phyloP scores from a whole-genome alignment of 2,797 vertebrate species.

The Galaxias olidus region DNA sequence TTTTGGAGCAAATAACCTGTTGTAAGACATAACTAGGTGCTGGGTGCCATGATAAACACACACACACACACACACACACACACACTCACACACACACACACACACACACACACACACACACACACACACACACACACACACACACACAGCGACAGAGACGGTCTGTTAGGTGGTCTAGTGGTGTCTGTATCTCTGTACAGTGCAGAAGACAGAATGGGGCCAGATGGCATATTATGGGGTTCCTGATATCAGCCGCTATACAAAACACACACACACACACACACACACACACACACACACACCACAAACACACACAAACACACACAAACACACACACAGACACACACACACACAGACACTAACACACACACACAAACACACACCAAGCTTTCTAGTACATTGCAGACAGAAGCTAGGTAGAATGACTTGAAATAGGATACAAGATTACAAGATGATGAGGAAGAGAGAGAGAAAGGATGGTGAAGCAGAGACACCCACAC shows the following conservation, averaged over 20 bases:
- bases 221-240: constrained; percentile 60
- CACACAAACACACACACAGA: no score
- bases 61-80: constrained; percentile 5
- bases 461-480: no score
- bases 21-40: background rate
- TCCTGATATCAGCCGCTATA: constrained; percentile 41
- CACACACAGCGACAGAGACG: constrained; percentile 2
- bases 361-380: no score
- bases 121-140: constrained; percentile 12
- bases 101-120: constrained; percentile 17
- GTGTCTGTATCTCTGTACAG: constrained; percentile 27
- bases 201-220: constrained; percentile 67
- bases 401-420: no score
- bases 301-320: no score
- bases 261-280: constrained; percentile 8
- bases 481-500: background rate
- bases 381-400: no score
- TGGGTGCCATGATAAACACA: background rate
- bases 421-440: no score
- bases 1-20: no score
- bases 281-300: no score
- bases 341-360: no score
- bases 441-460: no score
- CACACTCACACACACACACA: constrained; percentile 6
- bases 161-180: constrained; percentile 20